Base-by-base conservation (phyloP, 2,113 vertebrate genomes). In the Rhegmatorhina hoffmannsi region DNA sequence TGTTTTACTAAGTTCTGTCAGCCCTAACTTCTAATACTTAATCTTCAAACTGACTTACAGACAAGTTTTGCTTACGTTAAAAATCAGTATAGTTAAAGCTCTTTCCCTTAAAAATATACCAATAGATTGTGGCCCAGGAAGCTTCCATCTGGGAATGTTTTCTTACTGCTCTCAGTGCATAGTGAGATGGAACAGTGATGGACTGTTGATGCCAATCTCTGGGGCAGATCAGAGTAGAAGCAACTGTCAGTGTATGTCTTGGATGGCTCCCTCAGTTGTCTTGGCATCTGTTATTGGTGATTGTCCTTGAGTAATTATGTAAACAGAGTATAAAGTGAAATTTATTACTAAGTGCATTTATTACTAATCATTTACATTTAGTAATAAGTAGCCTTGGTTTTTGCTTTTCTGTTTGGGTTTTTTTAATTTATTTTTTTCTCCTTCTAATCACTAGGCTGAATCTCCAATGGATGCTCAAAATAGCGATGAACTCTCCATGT, bases 401-500 rank as follows among this genome's bases (percentile, higher is more conserved):
- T 68, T 33, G 9, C 6, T 4, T 43, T 58, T n/a, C 19, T 13
- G 7, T 64, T 70, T 23, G 28, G 26, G 2, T 11, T 53, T 33
- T 69, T 66, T 78, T 1, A 13, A 24, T 10, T 38, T 20, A 8
- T 1, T 55, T 44, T 56, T 59, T 66, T 34, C 13, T 14, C 2
- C 25, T 52, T 33, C 19, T 72, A 46, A 3, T 34, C 49, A 6
- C 17, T 56, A 98, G 98, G 53, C 38, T 40, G 73, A 87, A 2
- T 96, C 95, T 53, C 97, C 97, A 33, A 81, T 94, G 33, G 97
- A 98, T 1, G 72, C 92, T 43, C 98, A 98, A 9, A 98, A 97
- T 59, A 99, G 98, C 0, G 98, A 99, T 1, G 97, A 97, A 0
- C 97, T 98, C 53, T 99, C 98, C 38, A 98, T 98, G 8, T 98